Base-by-base conservation (phyloP, 2,888 invertebrate species). In the Lymantria monacha region DNA sequence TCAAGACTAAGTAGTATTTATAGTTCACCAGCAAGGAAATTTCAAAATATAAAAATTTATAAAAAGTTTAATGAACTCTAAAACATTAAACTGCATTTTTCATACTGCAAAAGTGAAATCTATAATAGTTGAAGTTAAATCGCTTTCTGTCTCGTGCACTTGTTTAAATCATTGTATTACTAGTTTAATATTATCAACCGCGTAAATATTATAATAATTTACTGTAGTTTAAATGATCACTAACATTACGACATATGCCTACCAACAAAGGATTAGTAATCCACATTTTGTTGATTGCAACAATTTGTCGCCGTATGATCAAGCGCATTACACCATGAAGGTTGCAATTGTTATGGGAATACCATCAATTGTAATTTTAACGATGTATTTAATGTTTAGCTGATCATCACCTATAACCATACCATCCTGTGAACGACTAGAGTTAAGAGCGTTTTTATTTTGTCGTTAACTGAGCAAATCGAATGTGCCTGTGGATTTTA, bases 401-500 rank as follows among this genome's bases (percentile, higher is more conserved):
- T 74, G 79, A 79, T 72, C 72, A 70, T 72, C 70, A 74, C 53
- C 72, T 74, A 66, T 65, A 66, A 69, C 66, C 59, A 70, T 62
- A 65, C 57, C 66, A 66, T 61, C 63, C 66, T 57, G 57, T 53
- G 59, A 51, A 51, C 63, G 53, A 51, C 55, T 56, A 61, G 55
- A 52, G 59, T 55, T 58, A 55, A 63, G 54, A 41, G 48, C 38
- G 55, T 31, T 48, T 53, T 41, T 8, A 14, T 22, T 22, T 12
- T 12, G 15, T 41, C 13, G 14, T 41, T 7, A 13, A 41, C 14
- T 41, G 14, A 41, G 12, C 15, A 3, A 38, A 14, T 44, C 13
- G 8, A 63, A 92, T 92, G 92, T 92, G 91, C 75, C 66, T 91
- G 65, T 92, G 92, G 92, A 73, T 92, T 55, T 63, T 92, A 53